Conservation (phyloP, 2,888 invertebrate species). For the Thysanoteuthis rhombus region DNA sequence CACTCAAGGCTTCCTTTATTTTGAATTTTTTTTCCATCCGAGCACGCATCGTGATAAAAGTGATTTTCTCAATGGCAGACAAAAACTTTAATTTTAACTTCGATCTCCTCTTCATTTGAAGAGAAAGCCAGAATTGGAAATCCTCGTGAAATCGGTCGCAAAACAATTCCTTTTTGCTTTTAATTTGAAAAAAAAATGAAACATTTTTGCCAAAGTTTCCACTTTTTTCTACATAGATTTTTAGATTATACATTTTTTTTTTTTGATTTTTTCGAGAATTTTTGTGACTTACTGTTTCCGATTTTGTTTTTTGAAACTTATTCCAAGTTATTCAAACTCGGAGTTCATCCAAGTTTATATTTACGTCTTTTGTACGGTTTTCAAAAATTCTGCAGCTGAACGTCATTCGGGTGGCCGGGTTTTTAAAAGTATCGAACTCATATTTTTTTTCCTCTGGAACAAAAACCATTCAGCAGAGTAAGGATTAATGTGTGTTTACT, state of each 20-base stretch:
- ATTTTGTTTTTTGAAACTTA: neutral
- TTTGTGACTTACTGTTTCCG: too few relatives aligned
- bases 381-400: neutral
- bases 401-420: neutral
- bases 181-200: neutral
- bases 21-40: neutral
- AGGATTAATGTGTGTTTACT: neutral
- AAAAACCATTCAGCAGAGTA: neutral
- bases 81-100: neutral
- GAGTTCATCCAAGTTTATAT: neutral
- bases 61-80: neutral
- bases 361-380: neutral
- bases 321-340: neutral
- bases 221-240: neutral
- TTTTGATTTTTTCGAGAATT: too few relatives aligned
- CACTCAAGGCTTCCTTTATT: neutral
- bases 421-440: neutral
- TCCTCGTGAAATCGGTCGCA: neutral
- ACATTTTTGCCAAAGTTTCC: neutral
- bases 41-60: neutral
- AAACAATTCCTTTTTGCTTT: neutral
- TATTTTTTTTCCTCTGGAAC: neutral
- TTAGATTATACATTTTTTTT: neutral
- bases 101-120: neutral
- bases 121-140: neutral